These are phyloP conservation scores for Gorsachius magnificus DNA, from an alignment of 2,797 vertebrate species.

Conservation along the genomic window DNA sequence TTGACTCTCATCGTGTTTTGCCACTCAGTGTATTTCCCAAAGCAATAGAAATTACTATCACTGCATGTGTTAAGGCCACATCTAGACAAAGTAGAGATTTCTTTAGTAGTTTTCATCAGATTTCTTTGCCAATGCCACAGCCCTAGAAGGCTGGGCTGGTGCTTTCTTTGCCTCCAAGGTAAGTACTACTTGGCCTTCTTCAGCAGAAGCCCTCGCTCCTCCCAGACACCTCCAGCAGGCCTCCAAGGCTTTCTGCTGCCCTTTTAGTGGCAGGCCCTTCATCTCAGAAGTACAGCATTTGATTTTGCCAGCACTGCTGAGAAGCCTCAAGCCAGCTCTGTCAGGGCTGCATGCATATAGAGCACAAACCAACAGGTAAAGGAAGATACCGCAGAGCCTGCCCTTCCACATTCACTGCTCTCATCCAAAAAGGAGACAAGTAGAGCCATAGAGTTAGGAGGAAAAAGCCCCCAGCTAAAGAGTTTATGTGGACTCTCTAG, in stretches of 20 bases:
- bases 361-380: background rate
- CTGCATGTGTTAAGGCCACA: background rate
- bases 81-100: background rate
- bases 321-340: background rate
- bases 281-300: background rate
- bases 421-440: background rate
- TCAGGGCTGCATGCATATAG: background rate
- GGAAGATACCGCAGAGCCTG: background rate
- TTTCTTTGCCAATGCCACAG: background rate
- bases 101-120: background rate
- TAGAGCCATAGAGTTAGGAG: background rate
- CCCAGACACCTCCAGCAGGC: background rate
- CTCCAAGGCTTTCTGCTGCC: background rate
- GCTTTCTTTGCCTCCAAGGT: background rate
- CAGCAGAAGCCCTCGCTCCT: background rate
- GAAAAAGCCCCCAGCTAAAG: background rate
- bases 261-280: background rate
- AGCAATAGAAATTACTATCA: background rate
- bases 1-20: background rate
- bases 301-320: background rate
- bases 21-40: background rate
- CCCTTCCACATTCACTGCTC: conserved; percentile 21
- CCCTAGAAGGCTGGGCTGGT: background rate
- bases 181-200: background rate
- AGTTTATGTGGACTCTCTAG: background rate